Evolutionary conservation across 2,113 vertebrate genomes (phyloP).

Genomic region (Desmodus rotundus): DNA sequence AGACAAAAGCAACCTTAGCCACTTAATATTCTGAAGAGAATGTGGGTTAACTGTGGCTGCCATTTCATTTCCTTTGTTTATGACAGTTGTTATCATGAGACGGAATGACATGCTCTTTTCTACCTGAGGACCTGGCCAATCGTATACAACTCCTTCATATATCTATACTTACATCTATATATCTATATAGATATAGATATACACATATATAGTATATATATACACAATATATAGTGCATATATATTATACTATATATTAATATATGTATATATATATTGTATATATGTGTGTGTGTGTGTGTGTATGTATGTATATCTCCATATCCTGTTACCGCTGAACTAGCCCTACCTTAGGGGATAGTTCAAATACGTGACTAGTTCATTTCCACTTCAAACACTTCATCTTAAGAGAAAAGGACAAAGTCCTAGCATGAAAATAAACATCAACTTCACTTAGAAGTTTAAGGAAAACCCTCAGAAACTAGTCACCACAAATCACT

Average conservation of each 20-base stretch:
- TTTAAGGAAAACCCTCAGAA: neutral
- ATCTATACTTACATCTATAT: too few relatives aligned
- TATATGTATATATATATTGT: too few relatives aligned
- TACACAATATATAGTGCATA: too few relatives aligned
- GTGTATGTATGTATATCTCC: too few relatives aligned
- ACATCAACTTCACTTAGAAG: neutral
- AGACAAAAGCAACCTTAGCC: neutral
- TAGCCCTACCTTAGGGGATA: slow-evolving; percentile 2
- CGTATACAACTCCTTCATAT: neutral
- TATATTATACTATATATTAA: too few relatives aligned
- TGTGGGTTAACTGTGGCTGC: slow-evolving; percentile 43
- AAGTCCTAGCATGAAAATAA: neutral
- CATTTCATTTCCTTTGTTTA: slow-evolving; percentile 52
- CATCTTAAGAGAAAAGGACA: neutral
- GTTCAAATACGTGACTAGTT: neutral
- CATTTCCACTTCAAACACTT: neutral
- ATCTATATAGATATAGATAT: neutral
- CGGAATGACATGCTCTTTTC: slow-evolving; percentile 55
- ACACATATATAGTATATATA: too few relatives aligned
- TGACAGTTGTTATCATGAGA: slow-evolving; percentile 33
- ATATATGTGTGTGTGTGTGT: neutral
- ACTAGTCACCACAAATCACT: neutral
- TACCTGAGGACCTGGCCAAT: neutral
- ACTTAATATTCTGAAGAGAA: slow-evolving; percentile 46
- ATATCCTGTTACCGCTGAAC: neutral